Base-by-base conservation (phyloP, 2,888 invertebrate genomes). In the Sesia bembeciformis region DNA sequence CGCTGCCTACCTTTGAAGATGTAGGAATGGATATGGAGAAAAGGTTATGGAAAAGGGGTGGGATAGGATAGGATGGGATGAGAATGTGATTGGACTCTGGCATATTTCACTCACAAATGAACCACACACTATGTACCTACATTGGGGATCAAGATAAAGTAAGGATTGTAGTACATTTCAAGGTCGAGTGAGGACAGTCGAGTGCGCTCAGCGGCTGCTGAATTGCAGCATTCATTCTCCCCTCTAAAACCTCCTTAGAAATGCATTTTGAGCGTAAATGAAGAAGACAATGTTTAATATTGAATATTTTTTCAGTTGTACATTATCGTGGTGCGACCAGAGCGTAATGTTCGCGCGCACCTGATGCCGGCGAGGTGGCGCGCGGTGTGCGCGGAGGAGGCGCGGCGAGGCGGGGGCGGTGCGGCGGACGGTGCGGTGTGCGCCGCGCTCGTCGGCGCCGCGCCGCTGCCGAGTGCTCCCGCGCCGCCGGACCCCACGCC, bases 281-380 rank as follows among this genome's bases (percentile, higher is more conserved):
- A 23, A 41, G 46, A 4, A 46, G 46, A 8, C 46, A 23, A 23
- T 8, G 6, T 92, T 96, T 54, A 23, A 23, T 23, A 23, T 23
- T 23, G 23, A 23, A 42, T 42, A 6, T 42, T 42, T 52, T 54
- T 54, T 7, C 68, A 85, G 85, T 60, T 85, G 66, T 84, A 85
- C 62, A 84, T 85, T 59, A 85, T 85, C 49, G 57, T 84, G 52
- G 68, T 80, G 41, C 76, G 80, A 0, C 85, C 85, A 58, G 84
- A 85, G 65, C 81, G 85, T 56, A 84, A 85, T 68, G 83, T 84
- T 58, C 83, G 84, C 53, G 81, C 75, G 3, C 74, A 71, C 57
- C 65, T 84, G 58, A 77, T 79, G 83, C 73, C 82, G 50, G 60
- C 70, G 42, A 71, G 72, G 39, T 82, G 82, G 81, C 74, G 84